Conservation (phyloP, 1,140 invertebrate species). For the Rhopalosiphum padi region DNA sequence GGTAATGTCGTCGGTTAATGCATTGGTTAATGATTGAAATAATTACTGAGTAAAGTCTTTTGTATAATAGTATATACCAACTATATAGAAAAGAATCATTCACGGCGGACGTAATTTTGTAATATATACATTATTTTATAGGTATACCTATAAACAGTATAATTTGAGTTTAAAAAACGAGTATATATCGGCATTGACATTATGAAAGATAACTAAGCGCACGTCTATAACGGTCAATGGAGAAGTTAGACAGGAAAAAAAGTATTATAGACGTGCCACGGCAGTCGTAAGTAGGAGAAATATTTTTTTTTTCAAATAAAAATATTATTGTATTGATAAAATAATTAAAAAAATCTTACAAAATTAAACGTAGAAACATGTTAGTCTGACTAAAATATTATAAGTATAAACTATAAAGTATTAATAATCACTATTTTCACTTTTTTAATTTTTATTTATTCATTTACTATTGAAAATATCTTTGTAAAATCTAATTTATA, state of each 20-base stretch:
- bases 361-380: neutral
- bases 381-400: neutral
- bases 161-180: neutral
- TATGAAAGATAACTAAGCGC: neutral
- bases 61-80: neutral
- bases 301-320: neutral
- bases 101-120: neutral
- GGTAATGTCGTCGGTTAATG: neutral
- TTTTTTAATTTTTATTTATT: neutral
- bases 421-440: neutral
- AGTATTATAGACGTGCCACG: neutral
- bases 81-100: neutral
- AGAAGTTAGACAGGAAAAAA: neutral
- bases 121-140: slow-evolving; percentile 17
- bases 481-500: neutral
- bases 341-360: neutral
- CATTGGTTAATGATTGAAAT: slow-evolving; percentile 17
- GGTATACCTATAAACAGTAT: neutral
- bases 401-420: too few species aligned
- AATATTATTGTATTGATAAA: neutral
- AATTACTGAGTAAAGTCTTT: neutral
- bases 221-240: neutral
- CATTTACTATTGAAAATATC: neutral
- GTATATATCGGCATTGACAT: neutral
- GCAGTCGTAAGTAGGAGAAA: neutral